These are phyloP conservation scores for Clarias laeviceps DNA, from an alignment of 2,797 vertebrate species.

Conservation along the genomic window DNA sequence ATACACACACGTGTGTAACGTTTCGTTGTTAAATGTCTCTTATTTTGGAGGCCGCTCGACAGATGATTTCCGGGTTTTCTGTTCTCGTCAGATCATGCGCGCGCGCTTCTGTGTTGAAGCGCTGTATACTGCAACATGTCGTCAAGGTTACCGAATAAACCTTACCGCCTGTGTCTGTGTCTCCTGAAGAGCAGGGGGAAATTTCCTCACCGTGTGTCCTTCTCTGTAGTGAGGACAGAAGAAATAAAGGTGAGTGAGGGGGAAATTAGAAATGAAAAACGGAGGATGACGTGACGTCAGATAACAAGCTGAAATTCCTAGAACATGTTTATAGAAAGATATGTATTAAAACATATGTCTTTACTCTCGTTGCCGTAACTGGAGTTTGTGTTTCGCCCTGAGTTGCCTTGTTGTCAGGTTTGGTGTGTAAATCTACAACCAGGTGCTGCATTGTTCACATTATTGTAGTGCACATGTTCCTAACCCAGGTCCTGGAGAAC, in stretches of 20 bases:
- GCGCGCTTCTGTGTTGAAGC: neutral
- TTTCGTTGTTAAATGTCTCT: neutral
- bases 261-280: neutral
- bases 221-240: neutral
- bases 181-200: constrained; percentile 24
- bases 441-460: neutral
- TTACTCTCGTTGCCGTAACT: neutral
- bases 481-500: neutral
- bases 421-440: neutral
- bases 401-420: neutral
- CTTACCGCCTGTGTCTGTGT: constrained; percentile 23
- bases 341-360: neutral
- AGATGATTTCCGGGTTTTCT: neutral
- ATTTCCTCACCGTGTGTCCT: neutral
- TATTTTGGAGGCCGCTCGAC: neutral
- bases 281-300: neutral
- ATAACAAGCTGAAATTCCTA: neutral
- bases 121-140: constrained; percentile 37
- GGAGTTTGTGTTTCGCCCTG: neutral
- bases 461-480: neutral
- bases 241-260: constrained; percentile 36
- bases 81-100: neutral
- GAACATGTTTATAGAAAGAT: too few species aligned
- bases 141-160: constrained; percentile 47
- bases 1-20: too few species aligned